phyloP scores from a whole-genome alignment of 2,797 vertebrate genomes.

The Podarcis siculus region DNA sequence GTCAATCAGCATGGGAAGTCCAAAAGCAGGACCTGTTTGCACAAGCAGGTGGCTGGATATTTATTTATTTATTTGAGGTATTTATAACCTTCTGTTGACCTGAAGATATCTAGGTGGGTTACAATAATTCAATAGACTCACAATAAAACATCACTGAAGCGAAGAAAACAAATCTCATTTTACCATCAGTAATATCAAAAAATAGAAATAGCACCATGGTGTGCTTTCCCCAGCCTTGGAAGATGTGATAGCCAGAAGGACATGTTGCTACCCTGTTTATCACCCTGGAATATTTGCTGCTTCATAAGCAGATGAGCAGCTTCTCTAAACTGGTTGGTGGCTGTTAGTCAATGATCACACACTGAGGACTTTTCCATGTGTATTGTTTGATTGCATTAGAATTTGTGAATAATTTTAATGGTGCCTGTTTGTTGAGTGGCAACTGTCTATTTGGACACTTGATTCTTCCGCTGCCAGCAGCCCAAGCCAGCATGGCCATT shows the following conservation, averaged over 20 bases:
- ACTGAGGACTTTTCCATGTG: not conserved
- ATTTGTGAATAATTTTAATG: not conserved
- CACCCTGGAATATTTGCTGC: not conserved
- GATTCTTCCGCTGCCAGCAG: not conserved
- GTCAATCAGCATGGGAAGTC: no score
- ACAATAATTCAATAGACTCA: no score
- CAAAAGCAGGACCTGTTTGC: no score
- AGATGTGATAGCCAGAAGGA: not conserved
- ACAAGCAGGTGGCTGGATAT: no score
- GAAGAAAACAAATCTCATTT: no score
- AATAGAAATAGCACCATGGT: not conserved
- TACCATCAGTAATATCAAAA: no score
- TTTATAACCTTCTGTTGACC: no score
- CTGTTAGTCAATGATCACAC: not conserved
- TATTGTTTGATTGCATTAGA: not conserved
- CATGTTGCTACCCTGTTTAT: not conserved
- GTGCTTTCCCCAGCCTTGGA: not conserved
- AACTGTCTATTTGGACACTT: not conserved
- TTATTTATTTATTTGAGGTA: no score
- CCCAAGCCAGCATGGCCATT: not conserved
- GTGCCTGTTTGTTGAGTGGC: not conserved
- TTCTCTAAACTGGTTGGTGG: not conserved
- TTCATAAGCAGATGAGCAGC: not conserved
- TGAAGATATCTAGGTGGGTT: no score
- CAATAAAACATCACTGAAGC: no score